Evolutionary conservation across 1,140 invertebrate species (phyloP).

Genomic region (Anagrus nilaparvatae): DNA sequence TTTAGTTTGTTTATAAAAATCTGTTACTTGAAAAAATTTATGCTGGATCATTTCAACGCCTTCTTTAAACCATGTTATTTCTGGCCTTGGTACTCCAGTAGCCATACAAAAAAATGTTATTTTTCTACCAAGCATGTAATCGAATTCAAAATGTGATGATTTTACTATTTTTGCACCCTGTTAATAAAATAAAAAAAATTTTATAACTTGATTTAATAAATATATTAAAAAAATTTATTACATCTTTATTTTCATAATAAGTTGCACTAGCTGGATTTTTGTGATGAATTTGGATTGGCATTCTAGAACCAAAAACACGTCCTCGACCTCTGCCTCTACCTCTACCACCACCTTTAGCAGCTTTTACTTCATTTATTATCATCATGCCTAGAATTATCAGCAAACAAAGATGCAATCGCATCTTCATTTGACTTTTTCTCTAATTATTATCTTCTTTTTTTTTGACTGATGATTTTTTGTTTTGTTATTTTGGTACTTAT

Average conservation of each 20-base stretch:
- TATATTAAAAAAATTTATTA: too few relatives aligned
- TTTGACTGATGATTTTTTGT: too few relatives aligned
- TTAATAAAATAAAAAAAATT: too few relatives aligned
- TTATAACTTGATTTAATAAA: too few relatives aligned
- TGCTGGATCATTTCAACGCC: slow-evolving; percentile 81
- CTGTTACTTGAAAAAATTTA: slow-evolving; percentile 72
- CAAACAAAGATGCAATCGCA: too few relatives aligned
- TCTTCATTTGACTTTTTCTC: too few relatives aligned
- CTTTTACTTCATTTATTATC: too few relatives aligned
- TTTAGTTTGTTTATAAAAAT: background rate
- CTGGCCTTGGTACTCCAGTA: slow-evolving; percentile 69
- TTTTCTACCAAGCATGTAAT: slow-evolving; percentile 86
- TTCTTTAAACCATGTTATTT: slow-evolving; percentile 89
- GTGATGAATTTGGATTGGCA: slow-evolving; percentile 54
- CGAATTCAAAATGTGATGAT: slow-evolving; percentile 84
- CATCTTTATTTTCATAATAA: slow-evolving; percentile 66
- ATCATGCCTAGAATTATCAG: too few relatives aligned
- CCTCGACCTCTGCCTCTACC: slow-evolving; percentile 36
- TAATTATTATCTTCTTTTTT: too few relatives aligned
- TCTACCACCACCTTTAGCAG: slow-evolving; percentile 36
- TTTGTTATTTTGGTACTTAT: too few relatives aligned
- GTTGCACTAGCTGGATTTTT: slow-evolving; percentile 52
- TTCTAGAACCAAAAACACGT: slow-evolving; percentile 41
- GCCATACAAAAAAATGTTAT: slow-evolving; percentile 85
- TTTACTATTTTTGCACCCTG: slow-evolving; percentile 85